phyloP scores from a whole-genome alignment of 1,140 invertebrate species.

The Macrosteles quadrilineatus region DNA sequence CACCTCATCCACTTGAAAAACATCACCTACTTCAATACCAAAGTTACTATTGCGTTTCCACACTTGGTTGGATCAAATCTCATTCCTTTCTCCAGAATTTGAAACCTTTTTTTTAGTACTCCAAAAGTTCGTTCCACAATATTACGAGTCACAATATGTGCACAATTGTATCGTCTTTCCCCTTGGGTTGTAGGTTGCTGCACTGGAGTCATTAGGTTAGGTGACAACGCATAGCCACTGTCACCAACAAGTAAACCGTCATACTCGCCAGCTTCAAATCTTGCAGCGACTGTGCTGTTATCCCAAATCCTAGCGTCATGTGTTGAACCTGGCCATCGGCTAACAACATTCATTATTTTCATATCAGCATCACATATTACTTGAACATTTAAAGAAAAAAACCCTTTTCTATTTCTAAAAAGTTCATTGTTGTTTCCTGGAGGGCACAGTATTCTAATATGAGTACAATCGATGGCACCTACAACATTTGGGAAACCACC shows the following conservation, averaged over 20 bases:
- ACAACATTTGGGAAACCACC: not conserved
- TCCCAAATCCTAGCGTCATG: not conserved
- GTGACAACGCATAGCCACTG: conserved; percentile 19
- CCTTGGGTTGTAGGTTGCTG: conserved; percentile 30
- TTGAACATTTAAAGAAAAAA: conserved; percentile 35
- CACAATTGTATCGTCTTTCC: conserved; percentile 41
- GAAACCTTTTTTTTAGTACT: conserved; percentile 41
- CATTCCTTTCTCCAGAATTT: no score
- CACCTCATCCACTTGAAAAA: no score
- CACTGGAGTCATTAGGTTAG: conserved; percentile 41
- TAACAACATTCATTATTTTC: conserved; percentile 28
- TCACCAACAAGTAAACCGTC: not conserved
- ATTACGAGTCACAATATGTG: conserved; percentile 44
- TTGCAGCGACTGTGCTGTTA: conserved; percentile 1
- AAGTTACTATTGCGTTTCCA: no score
- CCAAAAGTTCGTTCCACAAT: conserved; percentile 44
- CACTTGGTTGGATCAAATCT: no score
- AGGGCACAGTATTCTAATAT: not conserved
- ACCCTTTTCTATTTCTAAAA: conserved; percentile 31
- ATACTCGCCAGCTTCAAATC: not conserved
- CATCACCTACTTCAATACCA: no score
- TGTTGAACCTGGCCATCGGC: not conserved
- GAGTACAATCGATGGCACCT: no score
- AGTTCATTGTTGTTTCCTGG: not conserved
- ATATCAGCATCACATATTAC: conserved; percentile 33